Percentiles rank a stretch among this genome's conserved stretches.
These are phyloP conservation scores for Entomobrya multifasciata DNA, from an alignment of 2,888 invertebrate genomes.

Conservation along the genomic window DNA sequence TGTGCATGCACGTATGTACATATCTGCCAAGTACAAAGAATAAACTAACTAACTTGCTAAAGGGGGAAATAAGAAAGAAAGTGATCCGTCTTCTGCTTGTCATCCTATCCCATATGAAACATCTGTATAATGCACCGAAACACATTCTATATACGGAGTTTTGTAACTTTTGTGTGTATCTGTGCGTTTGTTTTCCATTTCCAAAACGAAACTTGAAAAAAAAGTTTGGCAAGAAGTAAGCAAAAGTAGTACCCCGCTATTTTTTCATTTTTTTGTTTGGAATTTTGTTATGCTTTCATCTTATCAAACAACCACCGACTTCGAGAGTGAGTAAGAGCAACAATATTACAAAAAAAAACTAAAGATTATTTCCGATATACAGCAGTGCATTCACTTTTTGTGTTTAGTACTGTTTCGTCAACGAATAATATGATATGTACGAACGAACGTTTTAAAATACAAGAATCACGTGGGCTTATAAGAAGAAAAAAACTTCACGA, in stretches of 20 bases:
- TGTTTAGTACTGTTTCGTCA: no score
- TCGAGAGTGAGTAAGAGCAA: not conserved
- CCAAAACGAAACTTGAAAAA: conserved; percentile 42
- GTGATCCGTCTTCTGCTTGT: conserved; percentile 80
- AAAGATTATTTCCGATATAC: not conserved
- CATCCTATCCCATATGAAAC: conserved; percentile 78
- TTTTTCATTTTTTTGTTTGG: conserved; percentile 26
- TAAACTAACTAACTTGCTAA: conserved; percentile 29
- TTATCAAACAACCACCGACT: conserved; percentile 21
- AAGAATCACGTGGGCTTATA: no score
- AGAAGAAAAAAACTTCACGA: no score
- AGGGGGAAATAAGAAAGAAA: conserved; percentile 71
- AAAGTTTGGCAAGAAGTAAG: conserved; percentile 9
- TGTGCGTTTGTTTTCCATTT: conserved; percentile 40
- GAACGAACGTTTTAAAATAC: no score
- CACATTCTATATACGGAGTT: not conserved
- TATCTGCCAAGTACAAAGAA: conserved; percentile 44
- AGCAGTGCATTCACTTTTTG: not conserved
- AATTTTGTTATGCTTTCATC: conserved; percentile 30
- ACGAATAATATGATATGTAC: no score
- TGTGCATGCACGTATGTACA: no score
- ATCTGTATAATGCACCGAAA: conserved; percentile 71
- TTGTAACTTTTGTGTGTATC: not conserved
- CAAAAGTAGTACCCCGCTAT: conserved; percentile 5
- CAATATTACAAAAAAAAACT: no score